A percentile compares a stretch with the other conserved stretches of the same genome.
phyloP scores from a whole-genome alignment of 2,888 invertebrate genomes.

The Encarsia formosa region DNA sequence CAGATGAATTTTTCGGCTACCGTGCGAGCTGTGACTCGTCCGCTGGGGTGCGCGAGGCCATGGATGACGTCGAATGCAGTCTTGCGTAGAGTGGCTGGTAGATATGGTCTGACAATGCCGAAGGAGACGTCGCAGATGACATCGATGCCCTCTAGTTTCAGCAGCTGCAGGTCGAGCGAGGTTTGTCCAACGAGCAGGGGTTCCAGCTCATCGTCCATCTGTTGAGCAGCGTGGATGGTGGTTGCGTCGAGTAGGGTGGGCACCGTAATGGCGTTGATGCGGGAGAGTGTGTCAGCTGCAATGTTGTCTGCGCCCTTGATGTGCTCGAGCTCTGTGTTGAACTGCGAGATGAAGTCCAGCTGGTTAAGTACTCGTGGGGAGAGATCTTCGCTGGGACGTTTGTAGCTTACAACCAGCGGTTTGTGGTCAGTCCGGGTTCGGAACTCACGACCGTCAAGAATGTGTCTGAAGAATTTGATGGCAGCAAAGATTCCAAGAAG shows the following conservation, averaged over 20 bases:
- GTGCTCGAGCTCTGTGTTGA: not conserved
- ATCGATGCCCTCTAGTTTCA: not conserved
- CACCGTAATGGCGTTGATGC: slow-evolving; percentile 1
- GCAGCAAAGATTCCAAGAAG: too few relatives aligned
- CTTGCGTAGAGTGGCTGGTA: too few relatives aligned
- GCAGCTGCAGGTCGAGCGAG: not conserved
- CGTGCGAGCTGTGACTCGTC: slow-evolving; percentile 5
- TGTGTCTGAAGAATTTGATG: too few relatives aligned
- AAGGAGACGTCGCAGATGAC: not conserved
- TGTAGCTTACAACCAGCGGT: not conserved
- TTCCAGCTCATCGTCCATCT: not conserved
- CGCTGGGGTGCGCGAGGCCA: not conserved
- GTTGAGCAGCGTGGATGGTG: not conserved
- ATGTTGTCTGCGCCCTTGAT: too few relatives aligned
- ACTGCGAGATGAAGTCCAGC: not conserved
- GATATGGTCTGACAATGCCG: slow-evolving; percentile 10
- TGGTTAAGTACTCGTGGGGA: not conserved
- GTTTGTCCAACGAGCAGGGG: not conserved
- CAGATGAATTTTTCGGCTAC: slow-evolving; percentile 34
- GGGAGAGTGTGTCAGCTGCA: too few relatives aligned
- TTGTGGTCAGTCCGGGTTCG: too few relatives aligned
- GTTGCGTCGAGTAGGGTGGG: not conserved
- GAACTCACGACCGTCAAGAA: too few relatives aligned
- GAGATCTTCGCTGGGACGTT: not conserved
- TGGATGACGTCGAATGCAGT: too few relatives aligned